A percentile compares a stretch with the other conserved stretches of the same genome.
Evolutionary conservation across 1,140 invertebrate genomes (phyloP).

Genomic region (Ceratina australensis): DNA sequence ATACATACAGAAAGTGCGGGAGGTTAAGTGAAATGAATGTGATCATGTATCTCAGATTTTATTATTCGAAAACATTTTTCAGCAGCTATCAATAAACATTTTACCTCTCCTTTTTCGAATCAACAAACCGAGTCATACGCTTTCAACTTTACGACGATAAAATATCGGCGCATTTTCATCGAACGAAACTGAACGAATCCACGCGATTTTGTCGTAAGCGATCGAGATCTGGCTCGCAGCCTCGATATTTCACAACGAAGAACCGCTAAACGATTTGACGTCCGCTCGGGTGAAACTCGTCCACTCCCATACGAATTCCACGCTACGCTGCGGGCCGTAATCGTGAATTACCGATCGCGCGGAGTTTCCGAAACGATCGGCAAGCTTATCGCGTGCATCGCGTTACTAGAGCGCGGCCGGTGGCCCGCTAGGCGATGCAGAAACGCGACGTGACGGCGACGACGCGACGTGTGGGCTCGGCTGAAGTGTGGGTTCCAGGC

Average conservation of each 20-base stretch:
- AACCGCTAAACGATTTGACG: neutral
- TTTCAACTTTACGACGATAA: neutral
- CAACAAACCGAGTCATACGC: neutral
- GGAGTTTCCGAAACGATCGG: neutral
- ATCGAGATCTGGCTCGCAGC: conserved; percentile 1
- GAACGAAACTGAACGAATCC: too few species aligned
- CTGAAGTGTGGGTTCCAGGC: conserved; percentile 61
- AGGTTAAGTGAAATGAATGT: too few species aligned
- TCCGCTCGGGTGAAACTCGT: neutral
- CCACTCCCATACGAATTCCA: conserved; percentile 1
- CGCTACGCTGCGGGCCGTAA: too few species aligned
- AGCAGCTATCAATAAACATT: too few species aligned
- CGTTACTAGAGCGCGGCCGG: conserved; percentile 41
- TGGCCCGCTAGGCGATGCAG: conserved; percentile 41
- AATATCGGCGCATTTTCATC: neutral
- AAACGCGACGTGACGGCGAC: conserved; percentile 33
- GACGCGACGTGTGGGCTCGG: conserved; percentile 56
- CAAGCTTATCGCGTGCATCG: neutral
- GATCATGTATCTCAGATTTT: too few species aligned
- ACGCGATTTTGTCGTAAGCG: neutral
- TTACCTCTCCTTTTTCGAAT: too few species aligned
- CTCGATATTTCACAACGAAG: neutral
- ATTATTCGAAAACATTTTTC: too few species aligned
- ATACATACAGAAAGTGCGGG: too few species aligned
- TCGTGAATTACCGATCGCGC: conserved; percentile 10